Evolutionary conservation across 2,797 vertebrate genomes (phyloP), one percentile per base, ranked within the genome.

Genomic region (Catamblyrhynchus diadema): DNA sequence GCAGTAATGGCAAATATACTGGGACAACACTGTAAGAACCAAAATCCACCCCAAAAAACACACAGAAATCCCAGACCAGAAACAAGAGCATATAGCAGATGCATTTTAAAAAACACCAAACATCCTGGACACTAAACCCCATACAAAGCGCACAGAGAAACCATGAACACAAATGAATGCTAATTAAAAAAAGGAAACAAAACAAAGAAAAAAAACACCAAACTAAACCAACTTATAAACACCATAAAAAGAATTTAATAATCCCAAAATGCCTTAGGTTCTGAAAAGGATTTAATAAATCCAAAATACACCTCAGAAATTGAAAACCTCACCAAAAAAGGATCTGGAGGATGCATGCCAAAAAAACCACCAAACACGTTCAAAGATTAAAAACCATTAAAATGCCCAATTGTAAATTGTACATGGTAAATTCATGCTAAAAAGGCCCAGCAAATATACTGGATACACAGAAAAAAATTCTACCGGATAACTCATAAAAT

Each of bases 271-370:
- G 7, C 50, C 27, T 81, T 64, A 53, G 35, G 41, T 18, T 81
- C 27, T 44, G 33, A 67, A n/a, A 81, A 57, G 16, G 33, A 57
- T 57, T 57, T 57, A 35, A 57, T 35, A 25, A 57, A 35, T 11
- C 33, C 23, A 57, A 60, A 65, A 81, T 56, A 9, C n/a, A 83
- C 7, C 20, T 53, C 17, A 37, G 23, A 71, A 61, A 71, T 12
- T 14, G 12, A 80, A 72, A 72, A 33, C 3, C 9, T 30, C 54
- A 19, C 8, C 41, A n/a, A 53, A 84, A 85, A 85, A 32, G 0
- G 9, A 33, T 6, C 4, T 37, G 18, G 37, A 9, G 56, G 17
- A 33, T 0, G 5, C 33, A 69, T 2, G 8, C 21, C 4, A 72
- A 78, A 53, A 54, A 66, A 87, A 87, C 28, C 1, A 2, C 12